These are phyloP conservation scores for Microtus richardsoni DNA, from an alignment of 2,113 vertebrate species.

Conservation along the genomic window DNA sequence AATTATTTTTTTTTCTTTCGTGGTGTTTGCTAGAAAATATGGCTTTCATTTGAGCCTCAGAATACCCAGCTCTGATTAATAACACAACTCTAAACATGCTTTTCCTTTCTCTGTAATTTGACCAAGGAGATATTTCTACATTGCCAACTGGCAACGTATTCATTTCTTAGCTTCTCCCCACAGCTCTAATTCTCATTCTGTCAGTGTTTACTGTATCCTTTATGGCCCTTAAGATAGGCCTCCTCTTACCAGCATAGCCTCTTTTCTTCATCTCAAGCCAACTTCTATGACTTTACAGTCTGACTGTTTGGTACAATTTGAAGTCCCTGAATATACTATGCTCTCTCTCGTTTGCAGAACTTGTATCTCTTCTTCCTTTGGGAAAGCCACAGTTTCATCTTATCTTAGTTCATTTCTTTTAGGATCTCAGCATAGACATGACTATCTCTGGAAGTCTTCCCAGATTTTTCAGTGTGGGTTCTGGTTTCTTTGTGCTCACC, in stretches of 20 bases:
- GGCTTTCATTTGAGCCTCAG: background rate
- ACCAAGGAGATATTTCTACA: background rate
- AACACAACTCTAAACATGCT: background rate
- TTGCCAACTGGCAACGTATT: background rate
- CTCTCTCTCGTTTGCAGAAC: background rate
- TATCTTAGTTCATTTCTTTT: background rate
- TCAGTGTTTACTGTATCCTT: background rate
- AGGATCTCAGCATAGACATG: background rate
- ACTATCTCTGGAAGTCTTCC: background rate
- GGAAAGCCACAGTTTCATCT: background rate
- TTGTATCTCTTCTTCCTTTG: background rate
- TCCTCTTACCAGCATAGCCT: background rate
- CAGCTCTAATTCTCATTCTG: background rate
- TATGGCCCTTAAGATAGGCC: background rate
- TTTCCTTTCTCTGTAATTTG: conserved; percentile 8
- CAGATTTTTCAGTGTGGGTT: background rate
- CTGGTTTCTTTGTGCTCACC: background rate
- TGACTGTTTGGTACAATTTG: background rate
- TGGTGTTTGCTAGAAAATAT: background rate
- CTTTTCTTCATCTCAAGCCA: background rate
- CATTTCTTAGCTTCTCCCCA: background rate
- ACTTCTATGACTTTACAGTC: background rate
- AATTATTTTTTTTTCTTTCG: background rate
- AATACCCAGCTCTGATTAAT: background rate
- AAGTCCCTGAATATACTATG: background rate